These are phyloP conservation scores for Drosophila repletoides DNA, from an alignment of 1,140 invertebrate species.

Conservation along the genomic window DNA sequence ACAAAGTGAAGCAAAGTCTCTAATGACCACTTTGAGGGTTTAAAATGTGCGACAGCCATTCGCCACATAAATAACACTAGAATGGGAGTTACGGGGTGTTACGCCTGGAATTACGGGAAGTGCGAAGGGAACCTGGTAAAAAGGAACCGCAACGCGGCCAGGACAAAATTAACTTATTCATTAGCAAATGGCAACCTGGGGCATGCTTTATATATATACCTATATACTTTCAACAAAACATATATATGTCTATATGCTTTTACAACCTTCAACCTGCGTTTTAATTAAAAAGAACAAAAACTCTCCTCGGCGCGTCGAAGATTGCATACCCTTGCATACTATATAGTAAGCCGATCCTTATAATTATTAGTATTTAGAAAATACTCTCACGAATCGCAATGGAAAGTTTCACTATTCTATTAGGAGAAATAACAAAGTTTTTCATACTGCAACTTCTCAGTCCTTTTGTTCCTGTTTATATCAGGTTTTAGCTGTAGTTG, in stretches of 20 bases:
- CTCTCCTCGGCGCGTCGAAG: too few relatives aligned
- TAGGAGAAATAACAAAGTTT: too few relatives aligned
- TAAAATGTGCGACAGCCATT: conserved; percentile 75
- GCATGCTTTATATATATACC: conserved; percentile 32
- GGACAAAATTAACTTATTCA: conserved; percentile 76
- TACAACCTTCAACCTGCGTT: conserved; percentile 21
- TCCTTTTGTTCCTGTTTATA: too few relatives aligned
- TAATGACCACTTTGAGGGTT: conserved; percentile 79
- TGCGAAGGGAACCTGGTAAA: background rate
- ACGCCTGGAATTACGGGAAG: background rate
- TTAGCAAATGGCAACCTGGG: conserved; percentile 72
- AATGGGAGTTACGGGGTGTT: background rate
- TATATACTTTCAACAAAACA: background rate
- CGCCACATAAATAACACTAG: conserved; percentile 67
- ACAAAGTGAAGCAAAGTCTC: conserved; percentile 71
- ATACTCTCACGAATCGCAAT: too few relatives aligned
- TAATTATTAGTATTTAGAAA: too few relatives aligned
- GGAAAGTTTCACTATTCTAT: too few relatives aligned
- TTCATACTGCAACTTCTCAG: too few relatives aligned
- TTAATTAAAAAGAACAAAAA: conserved; percentile 35
- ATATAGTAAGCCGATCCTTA: too few relatives aligned
- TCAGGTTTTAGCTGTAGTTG: background rate
- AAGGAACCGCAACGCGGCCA: conserved; percentile 32
- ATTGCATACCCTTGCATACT: too few relatives aligned
- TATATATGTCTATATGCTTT: background rate